A percentile compares a stretch with the other conserved stretches of the same genome.
phyloP scores from a whole-genome alignment of 2,888 invertebrate species.

The Zaprionus lineosus region DNA sequence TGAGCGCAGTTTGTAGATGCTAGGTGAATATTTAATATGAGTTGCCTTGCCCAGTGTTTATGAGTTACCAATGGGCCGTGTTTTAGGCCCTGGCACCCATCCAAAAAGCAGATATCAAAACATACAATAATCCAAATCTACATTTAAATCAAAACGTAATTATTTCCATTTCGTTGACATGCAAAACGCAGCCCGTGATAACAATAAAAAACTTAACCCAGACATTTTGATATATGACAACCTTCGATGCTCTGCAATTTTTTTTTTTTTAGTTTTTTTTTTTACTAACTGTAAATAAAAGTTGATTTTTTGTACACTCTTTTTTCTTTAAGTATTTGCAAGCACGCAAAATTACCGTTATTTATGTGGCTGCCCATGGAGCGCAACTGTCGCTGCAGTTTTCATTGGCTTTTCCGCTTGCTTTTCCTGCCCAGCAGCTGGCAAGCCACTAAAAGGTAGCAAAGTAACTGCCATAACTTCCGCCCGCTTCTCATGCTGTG shows the following conservation, averaged over 20 bases:
- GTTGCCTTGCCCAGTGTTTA: constrained; percentile 35
- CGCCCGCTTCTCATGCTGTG: constrained; percentile 32
- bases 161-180: constrained; percentile 52
- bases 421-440: constrained; percentile 47
- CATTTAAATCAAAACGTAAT: constrained; percentile 1
- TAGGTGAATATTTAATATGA: constrained; percentile 48
- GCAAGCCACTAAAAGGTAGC: constrained; percentile 36
- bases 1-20: constrained; percentile 39
- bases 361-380: constrained; percentile 31
- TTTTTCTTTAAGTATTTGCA: constrained; percentile 22
- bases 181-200: constrained; percentile 38
- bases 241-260: constrained; percentile 29
- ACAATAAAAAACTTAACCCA: constrained; percentile 39
- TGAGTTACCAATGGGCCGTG: constrained; percentile 41
- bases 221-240: constrained; percentile 38
- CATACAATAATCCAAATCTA: not conserved
- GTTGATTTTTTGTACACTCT: constrained; percentile 2
- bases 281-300: constrained; percentile 1
- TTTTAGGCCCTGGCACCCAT: constrained; percentile 8
- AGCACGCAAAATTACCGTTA: constrained; percentile 40
- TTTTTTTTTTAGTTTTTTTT: constrained; percentile 1
- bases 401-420: constrained; percentile 40
- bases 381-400: constrained; percentile 32
- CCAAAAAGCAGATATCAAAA: constrained; percentile 16
- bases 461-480: constrained; percentile 45